phyloP scores from a whole-genome alignment of 2,113 vertebrate species.

The Alethe castanea region DNA sequence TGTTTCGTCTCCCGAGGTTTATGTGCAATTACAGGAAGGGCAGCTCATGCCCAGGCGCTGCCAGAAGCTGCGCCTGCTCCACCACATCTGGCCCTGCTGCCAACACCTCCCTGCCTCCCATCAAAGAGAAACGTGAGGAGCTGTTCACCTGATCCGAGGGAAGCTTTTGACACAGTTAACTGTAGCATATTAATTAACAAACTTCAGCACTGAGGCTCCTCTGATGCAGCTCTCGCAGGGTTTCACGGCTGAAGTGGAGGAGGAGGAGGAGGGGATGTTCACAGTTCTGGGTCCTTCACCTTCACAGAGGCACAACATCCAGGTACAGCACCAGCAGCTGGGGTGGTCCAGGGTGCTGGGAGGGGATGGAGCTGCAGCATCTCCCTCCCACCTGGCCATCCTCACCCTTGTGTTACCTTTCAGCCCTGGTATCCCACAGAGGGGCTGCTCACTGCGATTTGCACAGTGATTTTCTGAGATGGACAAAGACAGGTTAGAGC shows the following conservation, averaged over 20 bases:
- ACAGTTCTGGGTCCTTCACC: neutral
- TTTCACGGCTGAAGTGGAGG: neutral
- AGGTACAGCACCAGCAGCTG: rapidly evolving
- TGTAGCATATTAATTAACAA: constrained; percentile 57
- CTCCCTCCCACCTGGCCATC: neutral
- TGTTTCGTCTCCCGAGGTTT: neutral
- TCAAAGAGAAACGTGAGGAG: constrained; percentile 18
- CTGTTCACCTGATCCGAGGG: constrained; percentile 23
- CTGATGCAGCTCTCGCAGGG: neutral
- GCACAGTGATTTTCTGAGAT: neutral
- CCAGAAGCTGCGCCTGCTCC: neutral
- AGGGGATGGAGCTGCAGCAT: neutral
- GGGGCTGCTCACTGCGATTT: neutral
- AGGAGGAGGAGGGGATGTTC: neutral
- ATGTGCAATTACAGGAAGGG: neutral
- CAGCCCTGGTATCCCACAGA: neutral
- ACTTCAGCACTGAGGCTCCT: neutral
- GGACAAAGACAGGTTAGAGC: neutral
- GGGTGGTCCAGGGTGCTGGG: neutral
- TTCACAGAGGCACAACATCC: neutral
- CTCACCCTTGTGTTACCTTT: neutral
- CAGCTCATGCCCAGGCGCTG: neutral
- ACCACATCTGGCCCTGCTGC: rapidly evolving
- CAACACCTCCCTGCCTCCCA: neutral
- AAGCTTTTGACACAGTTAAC: constrained; percentile 42